Conservation (phyloP, 1,140 invertebrate genomes). For the Mya arenaria region DNA sequence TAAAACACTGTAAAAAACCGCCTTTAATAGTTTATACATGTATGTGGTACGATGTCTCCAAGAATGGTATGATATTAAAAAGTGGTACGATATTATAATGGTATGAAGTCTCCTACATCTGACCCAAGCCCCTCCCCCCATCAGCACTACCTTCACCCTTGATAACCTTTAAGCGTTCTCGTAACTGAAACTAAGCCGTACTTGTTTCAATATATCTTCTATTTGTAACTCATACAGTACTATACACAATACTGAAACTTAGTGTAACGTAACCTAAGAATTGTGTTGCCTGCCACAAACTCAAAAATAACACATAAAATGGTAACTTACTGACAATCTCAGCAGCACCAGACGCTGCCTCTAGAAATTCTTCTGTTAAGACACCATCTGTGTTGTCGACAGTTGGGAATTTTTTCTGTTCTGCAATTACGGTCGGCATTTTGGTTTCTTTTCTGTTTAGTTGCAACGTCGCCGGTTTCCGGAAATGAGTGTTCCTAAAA, state of each 20-base stretch:
- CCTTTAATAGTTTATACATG: background rate
- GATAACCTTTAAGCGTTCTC: background rate
- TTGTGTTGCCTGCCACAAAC: background rate
- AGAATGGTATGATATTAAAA: too few relatives aligned
- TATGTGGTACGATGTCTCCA: background rate
- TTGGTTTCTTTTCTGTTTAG: background rate
- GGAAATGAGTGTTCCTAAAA: too few relatives aligned
- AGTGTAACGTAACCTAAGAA: background rate
- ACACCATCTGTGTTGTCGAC: background rate
- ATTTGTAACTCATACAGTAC: background rate
- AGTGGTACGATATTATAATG: too few relatives aligned
- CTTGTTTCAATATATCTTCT: background rate
- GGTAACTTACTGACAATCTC: conserved; percentile 26
- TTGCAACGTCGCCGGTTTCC: background rate
- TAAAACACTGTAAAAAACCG: background rate
- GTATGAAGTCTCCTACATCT: background rate
- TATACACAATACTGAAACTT: too few relatives aligned
- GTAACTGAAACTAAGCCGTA: background rate
- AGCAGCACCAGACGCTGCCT: conserved; percentile 6
- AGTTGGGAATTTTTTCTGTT: conserved; percentile 22
- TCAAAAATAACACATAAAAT: background rate
- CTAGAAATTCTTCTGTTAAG: conserved; percentile 26
- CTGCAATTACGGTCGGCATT: conserved; percentile 27
- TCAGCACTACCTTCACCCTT: background rate
- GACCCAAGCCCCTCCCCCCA: background rate